A percentile compares a stretch with the other conserved stretches of the same genome.
phyloP scores from a whole-genome alignment of 2,113 vertebrate genomes.

The Strix uralensis region DNA sequence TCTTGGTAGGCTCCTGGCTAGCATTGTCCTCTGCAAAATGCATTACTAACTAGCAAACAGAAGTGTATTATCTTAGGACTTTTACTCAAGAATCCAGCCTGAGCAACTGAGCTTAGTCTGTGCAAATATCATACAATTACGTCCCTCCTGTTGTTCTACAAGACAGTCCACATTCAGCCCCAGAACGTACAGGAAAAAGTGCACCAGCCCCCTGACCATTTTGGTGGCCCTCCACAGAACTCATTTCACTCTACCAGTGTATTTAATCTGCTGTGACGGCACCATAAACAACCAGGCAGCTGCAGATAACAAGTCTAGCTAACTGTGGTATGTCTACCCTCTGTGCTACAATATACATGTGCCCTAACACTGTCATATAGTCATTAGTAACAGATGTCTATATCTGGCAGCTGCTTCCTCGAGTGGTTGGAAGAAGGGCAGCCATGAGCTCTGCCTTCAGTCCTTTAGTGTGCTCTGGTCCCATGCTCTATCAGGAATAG shows the following conservation, averaged over 20 bases:
- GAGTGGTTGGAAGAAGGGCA: neutral
- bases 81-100: neutral
- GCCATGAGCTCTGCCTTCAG: neutral
- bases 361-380: neutral
- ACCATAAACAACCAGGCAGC: neutral
- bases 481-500: neutral
- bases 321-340: neutral
- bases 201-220: neutral
- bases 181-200: neutral
- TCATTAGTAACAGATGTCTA: neutral
- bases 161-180: neutral
- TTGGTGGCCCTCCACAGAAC: neutral
- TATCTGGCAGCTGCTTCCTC: neutral
- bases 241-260: neutral
- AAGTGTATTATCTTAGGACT: neutral
- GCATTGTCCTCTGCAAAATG: neutral
- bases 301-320: neutral
- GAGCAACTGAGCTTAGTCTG: neutral
- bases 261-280: neutral
- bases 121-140: neutral
- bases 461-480: neutral
- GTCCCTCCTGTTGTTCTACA: neutral
- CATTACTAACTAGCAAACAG: neutral
- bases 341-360: rapidly evolving
- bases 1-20: neutral